Conservation (phyloP, 2,888 invertebrate genomes). For the Rhingia campestris region DNA sequence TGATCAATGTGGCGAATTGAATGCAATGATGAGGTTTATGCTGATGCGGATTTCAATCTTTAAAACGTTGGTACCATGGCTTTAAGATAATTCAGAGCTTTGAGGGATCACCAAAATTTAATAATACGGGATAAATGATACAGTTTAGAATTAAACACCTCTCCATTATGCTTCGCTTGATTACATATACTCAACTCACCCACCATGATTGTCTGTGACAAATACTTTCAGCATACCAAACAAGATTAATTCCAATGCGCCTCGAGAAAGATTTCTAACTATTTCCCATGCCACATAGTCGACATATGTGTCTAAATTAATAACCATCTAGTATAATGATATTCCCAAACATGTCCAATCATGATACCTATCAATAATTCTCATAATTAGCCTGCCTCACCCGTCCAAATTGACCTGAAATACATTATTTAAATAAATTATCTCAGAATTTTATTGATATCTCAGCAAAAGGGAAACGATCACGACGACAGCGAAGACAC, state of each 20-base stretch:
- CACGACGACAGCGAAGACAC: constrained; percentile 48
- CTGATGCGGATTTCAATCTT: neutral
- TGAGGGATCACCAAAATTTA: too few relatives aligned
- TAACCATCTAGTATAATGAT: constrained; percentile 38
- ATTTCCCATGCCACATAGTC: constrained; percentile 1
- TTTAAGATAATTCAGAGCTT: neutral
- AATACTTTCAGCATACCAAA: too few relatives aligned
- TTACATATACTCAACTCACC: too few relatives aligned
- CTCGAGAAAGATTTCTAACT: neutral
- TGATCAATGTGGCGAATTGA: neutral
- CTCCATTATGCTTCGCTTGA: too few relatives aligned
- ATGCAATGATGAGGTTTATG: too few relatives aligned
- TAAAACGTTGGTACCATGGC: neutral
- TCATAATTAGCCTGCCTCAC: constrained; percentile 64
- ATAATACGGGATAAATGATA: too few relatives aligned
- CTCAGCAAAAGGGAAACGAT: constrained; percentile 16
- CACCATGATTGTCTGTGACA: too few relatives aligned
- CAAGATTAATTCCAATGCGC: neutral
- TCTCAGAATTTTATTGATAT: constrained; percentile 64
- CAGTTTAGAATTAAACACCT: too few relatives aligned
- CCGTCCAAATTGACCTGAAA: constrained; percentile 68
- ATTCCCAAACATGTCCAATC: constrained; percentile 69
- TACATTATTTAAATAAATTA: constrained; percentile 71
- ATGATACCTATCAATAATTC: constrained; percentile 54
- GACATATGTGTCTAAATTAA: constrained; percentile 2